Conservation (phyloP, 2,797 vertebrate species). For the Eutrigla gurnardus region DNA sequence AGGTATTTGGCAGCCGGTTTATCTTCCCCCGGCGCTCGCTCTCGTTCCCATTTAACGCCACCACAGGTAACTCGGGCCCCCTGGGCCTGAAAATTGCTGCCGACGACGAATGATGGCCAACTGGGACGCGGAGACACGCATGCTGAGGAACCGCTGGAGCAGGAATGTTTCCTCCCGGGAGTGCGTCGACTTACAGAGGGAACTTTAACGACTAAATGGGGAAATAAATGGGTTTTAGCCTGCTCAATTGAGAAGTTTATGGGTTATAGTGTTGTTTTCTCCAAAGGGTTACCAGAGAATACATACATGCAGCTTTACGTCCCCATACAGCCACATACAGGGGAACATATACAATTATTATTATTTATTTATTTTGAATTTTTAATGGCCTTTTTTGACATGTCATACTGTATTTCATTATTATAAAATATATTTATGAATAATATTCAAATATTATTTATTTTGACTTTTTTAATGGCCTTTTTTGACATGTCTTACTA, state of each 20-base stretch:
- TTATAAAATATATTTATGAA: too few species aligned
- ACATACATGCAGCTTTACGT: too few species aligned
- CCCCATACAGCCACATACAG: too few species aligned
- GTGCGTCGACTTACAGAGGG: neutral
- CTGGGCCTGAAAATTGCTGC: constrained; percentile 41
- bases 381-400: too few species aligned
- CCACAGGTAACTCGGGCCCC: constrained; percentile 23
- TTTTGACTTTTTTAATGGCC: too few species aligned
- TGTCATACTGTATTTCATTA: too few species aligned
- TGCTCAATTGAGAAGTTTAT: neutral
- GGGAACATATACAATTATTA: too few species aligned
- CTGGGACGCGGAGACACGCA: neutral
- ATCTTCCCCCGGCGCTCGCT: constrained; percentile 16
- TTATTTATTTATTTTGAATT: too few species aligned
- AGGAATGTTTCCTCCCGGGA: neutral
- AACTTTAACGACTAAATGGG: neutral
- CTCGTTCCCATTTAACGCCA: constrained; percentile 39
- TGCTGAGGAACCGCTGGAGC: constrained; percentile 8
- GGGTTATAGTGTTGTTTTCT: neutral
- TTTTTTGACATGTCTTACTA: too few species aligned
- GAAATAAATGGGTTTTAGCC: neutral
- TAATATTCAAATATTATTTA: too few species aligned
- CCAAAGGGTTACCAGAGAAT: too few species aligned
- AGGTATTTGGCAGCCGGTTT: neutral
- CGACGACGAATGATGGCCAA: constrained; percentile 8